Percentiles rank a stretch among this genome's conserved stretches.
phyloP scores from a whole-genome alignment of 1,140 invertebrate species.

The Tetragonula clypearis region DNA sequence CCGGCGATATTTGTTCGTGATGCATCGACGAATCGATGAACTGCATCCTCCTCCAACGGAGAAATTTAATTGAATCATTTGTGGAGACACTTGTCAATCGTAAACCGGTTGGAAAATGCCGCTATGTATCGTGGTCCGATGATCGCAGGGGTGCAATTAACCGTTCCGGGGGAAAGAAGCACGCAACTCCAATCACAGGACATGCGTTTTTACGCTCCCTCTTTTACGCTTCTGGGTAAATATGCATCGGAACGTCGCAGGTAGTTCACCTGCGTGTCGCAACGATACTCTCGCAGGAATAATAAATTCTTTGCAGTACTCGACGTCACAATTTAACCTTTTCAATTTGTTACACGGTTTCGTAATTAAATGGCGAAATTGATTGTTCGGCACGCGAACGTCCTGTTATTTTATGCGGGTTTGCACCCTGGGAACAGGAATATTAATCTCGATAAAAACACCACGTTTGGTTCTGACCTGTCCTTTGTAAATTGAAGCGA shows the following conservation, averaged over 20 bases:
- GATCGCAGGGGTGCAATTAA: slow-evolving; percentile 15
- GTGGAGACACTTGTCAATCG: slow-evolving; percentile 53
- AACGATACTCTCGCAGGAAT: neutral
- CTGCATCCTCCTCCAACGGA: slow-evolving; percentile 32
- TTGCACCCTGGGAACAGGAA: too few relatives aligned
- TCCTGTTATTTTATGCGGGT: too few relatives aligned
- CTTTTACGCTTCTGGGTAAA: neutral
- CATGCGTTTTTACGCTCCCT: neutral
- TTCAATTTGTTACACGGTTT: neutral
- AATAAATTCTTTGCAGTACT: too few relatives aligned
- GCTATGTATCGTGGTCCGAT: slow-evolving; percentile 7
- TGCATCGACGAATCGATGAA: slow-evolving; percentile 24
- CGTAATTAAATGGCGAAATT: neutral
- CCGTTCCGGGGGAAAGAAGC: neutral
- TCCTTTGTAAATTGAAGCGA: neutral
- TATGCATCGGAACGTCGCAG: neutral
- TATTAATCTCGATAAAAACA: neutral
- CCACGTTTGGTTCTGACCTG: neutral
- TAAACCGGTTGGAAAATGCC: slow-evolving; percentile 40
- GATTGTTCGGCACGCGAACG: too few relatives aligned
- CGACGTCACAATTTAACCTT: neutral
- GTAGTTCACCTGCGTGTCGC: neutral
- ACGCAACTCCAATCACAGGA: neutral
- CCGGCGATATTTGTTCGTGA: slow-evolving; percentile 35
- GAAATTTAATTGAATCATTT: slow-evolving; percentile 61